phyloP scores from a whole-genome alignment of 2,797 vertebrate species.

The Hirundo rustica region DNA sequence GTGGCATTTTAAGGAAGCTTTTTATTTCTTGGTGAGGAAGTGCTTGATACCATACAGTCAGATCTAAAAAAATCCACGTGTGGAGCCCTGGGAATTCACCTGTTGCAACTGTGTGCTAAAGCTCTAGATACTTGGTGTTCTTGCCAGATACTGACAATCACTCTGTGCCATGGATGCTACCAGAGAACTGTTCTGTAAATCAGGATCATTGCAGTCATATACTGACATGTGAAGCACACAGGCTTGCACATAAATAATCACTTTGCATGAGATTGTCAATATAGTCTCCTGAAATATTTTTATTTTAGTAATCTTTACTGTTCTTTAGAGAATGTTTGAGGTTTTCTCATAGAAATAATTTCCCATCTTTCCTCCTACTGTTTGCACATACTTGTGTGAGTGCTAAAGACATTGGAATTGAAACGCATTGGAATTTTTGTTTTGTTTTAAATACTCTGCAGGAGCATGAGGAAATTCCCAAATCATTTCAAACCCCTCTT shows the following conservation, averaged over 20 bases:
- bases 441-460: neutral
- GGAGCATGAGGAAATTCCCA: slow-evolving; percentile 14
- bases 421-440: neutral
- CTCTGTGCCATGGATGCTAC: neutral
- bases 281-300: neutral
- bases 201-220: neutral
- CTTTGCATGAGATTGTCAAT: neutral
- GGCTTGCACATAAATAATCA: neutral
- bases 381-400: neutral
- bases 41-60: neutral
- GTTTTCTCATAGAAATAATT: neutral
- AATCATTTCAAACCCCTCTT: slow-evolving; percentile 3
- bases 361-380: neutral
- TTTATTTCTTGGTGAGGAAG: neutral
- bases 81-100: neutral
- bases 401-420: neutral
- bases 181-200: neutral
- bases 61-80: accelerated
- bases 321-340: neutral
- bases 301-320: neutral
- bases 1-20: neutral
- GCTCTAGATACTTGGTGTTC: neutral
- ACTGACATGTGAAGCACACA: neutral
- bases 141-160: neutral
- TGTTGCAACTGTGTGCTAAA: neutral